phyloP scores from a whole-genome alignment of 2,888 invertebrate genomes.

The Patella ulyssiponensis region DNA sequence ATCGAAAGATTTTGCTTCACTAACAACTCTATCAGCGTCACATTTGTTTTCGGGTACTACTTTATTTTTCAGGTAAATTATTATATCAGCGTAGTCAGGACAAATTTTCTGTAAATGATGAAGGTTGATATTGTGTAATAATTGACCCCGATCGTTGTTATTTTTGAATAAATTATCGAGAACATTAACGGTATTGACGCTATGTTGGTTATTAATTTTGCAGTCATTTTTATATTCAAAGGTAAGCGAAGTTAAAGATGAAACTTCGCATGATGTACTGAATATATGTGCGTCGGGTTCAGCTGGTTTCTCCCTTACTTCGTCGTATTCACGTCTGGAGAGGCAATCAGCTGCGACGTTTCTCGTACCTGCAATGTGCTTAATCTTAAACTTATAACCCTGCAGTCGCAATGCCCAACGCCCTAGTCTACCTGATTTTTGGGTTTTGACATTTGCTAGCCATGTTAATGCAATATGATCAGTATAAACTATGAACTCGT shows the following conservation, averaged over 20 bases:
- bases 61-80: background rate
- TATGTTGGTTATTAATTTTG: background rate
- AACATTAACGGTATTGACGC: background rate
- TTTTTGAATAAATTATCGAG: background rate
- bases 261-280: background rate
- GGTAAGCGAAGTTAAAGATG: background rate
- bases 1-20: background rate
- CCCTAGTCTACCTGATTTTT: constrained; percentile 29
- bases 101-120: constrained; percentile 23
- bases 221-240: background rate
- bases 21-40: background rate
- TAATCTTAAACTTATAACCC: constrained; percentile 21
- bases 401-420: constrained; percentile 30
- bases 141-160: background rate
- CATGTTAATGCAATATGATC: constrained; percentile 42
- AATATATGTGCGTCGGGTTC: background rate
- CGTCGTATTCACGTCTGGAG: constrained; percentile 29
- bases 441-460: constrained; percentile 37
- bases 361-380: constrained; percentile 19
- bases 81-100: background rate
- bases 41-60: background rate
- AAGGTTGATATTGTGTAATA: background rate
- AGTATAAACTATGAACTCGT: constrained; percentile 38
- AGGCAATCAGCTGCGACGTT: constrained; percentile 33
- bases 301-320: background rate